These are phyloP conservation scores for Catharus ustulatus DNA, from an alignment of 2,797 vertebrate genomes.

Conservation along the genomic window DNA sequence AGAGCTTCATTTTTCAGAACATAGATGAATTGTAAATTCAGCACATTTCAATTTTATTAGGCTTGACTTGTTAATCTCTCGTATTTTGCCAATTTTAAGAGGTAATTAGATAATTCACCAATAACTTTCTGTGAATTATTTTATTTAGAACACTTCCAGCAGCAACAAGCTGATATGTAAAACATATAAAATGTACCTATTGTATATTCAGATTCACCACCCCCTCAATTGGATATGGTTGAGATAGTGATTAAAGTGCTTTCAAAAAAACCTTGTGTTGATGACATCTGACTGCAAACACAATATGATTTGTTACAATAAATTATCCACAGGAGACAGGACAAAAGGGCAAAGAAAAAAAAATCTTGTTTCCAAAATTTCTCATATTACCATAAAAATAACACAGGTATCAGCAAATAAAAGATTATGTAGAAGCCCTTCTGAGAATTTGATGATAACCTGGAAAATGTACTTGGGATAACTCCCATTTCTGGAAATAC, in stretches of 20 bases:
- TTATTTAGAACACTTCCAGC: constrained; percentile 55
- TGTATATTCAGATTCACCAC: not conserved
- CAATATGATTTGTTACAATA: constrained; percentile 29
- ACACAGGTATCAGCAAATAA: not conserved
- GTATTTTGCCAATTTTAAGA: constrained; percentile 61
- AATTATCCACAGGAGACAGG: not conserved
- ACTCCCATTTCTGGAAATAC: not conserved
- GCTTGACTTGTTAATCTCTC: constrained; percentile 52
- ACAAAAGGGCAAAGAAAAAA: not conserved
- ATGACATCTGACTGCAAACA: constrained; percentile 48
- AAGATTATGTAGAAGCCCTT: not conserved
- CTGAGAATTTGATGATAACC: not conserved
- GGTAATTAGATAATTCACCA: constrained; percentile 66
- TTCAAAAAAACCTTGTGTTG: constrained; percentile 13
- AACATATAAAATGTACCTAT: not conserved
- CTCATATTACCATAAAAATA: not conserved
- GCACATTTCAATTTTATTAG: constrained; percentile 71
- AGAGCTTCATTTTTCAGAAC: constrained; percentile 69
- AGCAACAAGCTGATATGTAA: not conserved
- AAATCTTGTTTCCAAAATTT: not conserved
- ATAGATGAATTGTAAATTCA: constrained; percentile 59
- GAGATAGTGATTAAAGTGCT: constrained; percentile 49
- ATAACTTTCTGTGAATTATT: constrained; percentile 50
- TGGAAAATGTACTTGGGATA: not conserved
- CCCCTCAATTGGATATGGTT: not conserved